Evolutionary conservation across 1,140 invertebrate genomes (phyloP), one percentile per base, ranked within the genome.

Genomic region (Wasmannia auropunctata): DNA sequence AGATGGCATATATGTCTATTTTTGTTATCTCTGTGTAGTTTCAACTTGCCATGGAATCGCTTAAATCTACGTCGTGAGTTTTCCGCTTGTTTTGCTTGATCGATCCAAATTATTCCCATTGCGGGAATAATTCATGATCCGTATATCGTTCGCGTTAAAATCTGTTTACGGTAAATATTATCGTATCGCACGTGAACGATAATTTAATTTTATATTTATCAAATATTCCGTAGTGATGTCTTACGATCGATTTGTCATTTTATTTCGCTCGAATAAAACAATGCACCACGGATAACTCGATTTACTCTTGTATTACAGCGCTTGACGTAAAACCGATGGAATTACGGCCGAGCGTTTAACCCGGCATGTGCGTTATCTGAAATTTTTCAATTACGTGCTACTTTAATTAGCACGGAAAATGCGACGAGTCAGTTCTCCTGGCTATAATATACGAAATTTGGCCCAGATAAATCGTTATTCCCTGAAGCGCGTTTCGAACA

Each of bases 341-440:
- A 58, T 83, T 83, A 83, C 67, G 65, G 67, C 19, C 25, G 65
- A 74, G 19, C 67, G 79, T 74, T 83, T 74, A 72, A 83, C 67
- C 67, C 40, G 67, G 51, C 25, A 74, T 46, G 79, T 60, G 67
- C 65, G 51, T 83, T 74, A 74, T 83, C 51, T 34, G 80, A 88
- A 88, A 85, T 88, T 88, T 88, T 88, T 88, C 87, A 88, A 88
- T 88, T 88, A 85, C 49, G 63, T 46, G 67, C 63, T 54, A 51
- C 54, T 88, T 85, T 88, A 85, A 88, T 88, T 88, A 84, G 81
- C 65, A 56, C 80, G 87, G 72, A 37, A 88, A 88, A 88, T 85
- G 75, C 74, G 65, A 88, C 76, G 67, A 69, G 67, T 83, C 51
- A 58, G 51, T 83, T 37, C 49, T 37, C 11, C 49, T 16, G 56